Conservation (phyloP, 2,888 invertebrate genomes). For the Yponomeuta cagnagella region DNA sequence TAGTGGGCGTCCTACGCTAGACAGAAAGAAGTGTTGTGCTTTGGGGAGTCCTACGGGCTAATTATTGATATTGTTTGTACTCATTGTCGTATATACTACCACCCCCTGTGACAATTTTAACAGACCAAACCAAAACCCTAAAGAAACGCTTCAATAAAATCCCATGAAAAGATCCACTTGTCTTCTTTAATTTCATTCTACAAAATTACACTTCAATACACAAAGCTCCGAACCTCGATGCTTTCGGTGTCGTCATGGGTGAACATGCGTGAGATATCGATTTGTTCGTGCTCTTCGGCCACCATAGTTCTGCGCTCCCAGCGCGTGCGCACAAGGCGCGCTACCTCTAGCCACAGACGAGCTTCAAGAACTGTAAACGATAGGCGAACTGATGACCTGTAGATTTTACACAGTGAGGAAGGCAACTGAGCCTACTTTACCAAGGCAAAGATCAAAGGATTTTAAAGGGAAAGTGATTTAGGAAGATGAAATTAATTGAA, state of each 20-base stretch:
- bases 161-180: background rate
- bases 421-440: background rate
- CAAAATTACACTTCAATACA: slow-evolving; percentile 33
- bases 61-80: no score
- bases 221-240: slow-evolving; percentile 55
- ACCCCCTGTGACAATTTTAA: no score
- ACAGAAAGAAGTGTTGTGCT: no score
- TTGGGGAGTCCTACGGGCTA: no score
- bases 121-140: no score
- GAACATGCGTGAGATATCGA: slow-evolving; percentile 30
- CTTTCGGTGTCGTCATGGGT: slow-evolving; percentile 59
- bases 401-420: no score
- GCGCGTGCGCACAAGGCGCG: slow-evolving; percentile 45
- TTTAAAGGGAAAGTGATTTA: no score
- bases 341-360: slow-evolving; percentile 57
- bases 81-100: no score
- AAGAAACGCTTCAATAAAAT: background rate
- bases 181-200: background rate
- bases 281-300: slow-evolving; percentile 18
- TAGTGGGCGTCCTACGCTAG: no score
- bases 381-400: background rate
- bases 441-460: no score
- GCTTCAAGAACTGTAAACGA: slow-evolving; percentile 43
- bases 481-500: no score
- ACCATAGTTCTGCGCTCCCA: slow-evolving; percentile 43